Base-by-base conservation (phyloP, 2,888 invertebrate genomes). In the Therioaphis trifolii region DNA sequence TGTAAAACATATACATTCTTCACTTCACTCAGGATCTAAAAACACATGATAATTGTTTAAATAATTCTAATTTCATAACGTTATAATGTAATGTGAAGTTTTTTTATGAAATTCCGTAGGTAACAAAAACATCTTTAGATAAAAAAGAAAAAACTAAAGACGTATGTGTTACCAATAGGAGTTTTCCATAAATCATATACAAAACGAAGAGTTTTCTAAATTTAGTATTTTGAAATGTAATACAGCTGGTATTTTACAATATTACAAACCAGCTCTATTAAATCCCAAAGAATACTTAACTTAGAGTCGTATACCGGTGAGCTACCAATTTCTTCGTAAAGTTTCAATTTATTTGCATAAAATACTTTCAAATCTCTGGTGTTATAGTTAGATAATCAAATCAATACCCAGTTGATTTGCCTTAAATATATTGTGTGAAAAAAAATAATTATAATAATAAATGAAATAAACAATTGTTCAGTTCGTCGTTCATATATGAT, bases 231-330 rank as follows among this genome's bases (percentile, higher is more conserved):
- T 63, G 80, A 82, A 82, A 82, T 82, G 61, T 61, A 82, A 82
- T 0, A 63, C 7, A 82, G 80, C 80, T 63, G 80, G 80, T 72
- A 49, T 4, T n/a, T n/a, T n/a, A 46, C 12, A 0, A n/a, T 3
- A 61, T 43, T 58, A 46, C 2, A n/a, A 72, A 72, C 80, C 80
- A 29, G 80, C 80, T 82, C 72, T 72, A 58, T 82, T 72, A 82
- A 82, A 82, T 82, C 80, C 80, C 80, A 82, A 82, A 82, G 80
- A 82, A 63, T 63, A 82, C 80, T 72, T 35, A 72, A 27, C 61
- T 7, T 63, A 21, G 7, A 9, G 7, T n/a, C n/a, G 11, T n/a
- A 69, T 21, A 2, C n/a, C 1, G 69, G 18, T 21, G 11, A 29
- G n/a, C n/a, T n/a, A n/a, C n/a, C n/a, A n/a, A n/a, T n/a, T n/a